Evolutionary conservation across 2,113 vertebrate species (phyloP), one percentile per base, ranked within the genome.

Genomic region (Entomyzon cyanotis): DNA sequence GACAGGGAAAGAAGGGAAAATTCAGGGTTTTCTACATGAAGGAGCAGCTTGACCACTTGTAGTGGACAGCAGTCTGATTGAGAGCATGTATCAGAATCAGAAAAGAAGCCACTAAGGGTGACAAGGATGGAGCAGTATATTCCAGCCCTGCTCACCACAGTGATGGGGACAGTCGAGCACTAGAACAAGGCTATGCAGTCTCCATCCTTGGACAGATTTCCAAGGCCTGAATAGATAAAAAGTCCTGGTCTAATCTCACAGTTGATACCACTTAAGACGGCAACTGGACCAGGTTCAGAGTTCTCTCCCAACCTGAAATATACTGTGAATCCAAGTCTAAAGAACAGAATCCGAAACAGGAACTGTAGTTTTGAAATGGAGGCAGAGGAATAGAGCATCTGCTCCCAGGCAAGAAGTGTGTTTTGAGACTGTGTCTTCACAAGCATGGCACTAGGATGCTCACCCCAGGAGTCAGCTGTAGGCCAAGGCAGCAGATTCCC

Each of bases 21-120:
- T 2, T 60, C 0, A 0, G 27, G 3, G 4, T 7, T 42, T 12
- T 64, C 59, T 27, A 47, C 5, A 5, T 10, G 10, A 64, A 93
- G 27, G 7, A 80, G 22, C 27, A 86, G 33, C 39, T 46, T 53
- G 22, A 90, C 41, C 3, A 17, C 28, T 37, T 47, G 24, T 27
- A 35, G 52, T 35, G 42, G 33, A 56, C 27, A n/a, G 18, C 9
- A 52, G 39, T 50, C 62, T 55, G 58, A 79, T 31, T 55, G 27
- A 35, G 9, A 77, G 15, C 17, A 13, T 24, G 14, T 28, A 24
- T 49, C 20, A 68, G 53, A 58, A 46, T n/a, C 16, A 50, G 42
- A 52, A 59, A 52, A 80, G 33, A 74, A 77, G 24, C 27, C 27
- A 58, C 11, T 21, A 59, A 37, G 31, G 55, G 15, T 58, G n/a